Base-by-base conservation (phyloP, 1,140 invertebrate species). In the Nymphalis io region DNA sequence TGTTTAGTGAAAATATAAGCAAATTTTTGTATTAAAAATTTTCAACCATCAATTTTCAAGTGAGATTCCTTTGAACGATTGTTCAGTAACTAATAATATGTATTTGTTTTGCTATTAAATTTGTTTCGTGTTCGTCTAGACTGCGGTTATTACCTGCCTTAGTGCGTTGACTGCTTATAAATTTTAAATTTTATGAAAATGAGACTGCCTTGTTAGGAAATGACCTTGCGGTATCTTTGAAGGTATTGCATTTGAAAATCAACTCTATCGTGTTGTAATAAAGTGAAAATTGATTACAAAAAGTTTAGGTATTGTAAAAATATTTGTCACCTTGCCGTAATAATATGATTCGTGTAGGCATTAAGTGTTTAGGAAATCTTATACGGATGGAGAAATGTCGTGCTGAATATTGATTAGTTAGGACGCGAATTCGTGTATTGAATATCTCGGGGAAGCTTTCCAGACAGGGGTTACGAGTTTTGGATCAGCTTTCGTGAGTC, bases 331-430 rank as follows among this genome's bases (percentile, higher is more conserved):
- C 27, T 53, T 63, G 46, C 23, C 16, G 27, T 27, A 55, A 62
- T 27, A 11, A 62, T 27, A 55, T 40, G 60, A 57, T 73, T 69
- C 46, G 68, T 70, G 73, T 78, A 68, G 68, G 53, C 60, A 68
- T 73, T 58, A 69, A 75, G 58, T 73, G 68, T 74, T 65, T 76
- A 42, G 67, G 68, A 75, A 73, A 74, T 73, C 67, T 76, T 72
- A 74, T 71, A 75, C 72, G 71, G 73, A 73, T 72, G 70, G 60
- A 66, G 72, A 79, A 77, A 75, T 65, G 68, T 51, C 46, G 60
- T 21, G 21, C 62, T 69, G 74, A 75, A 79, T 79, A 76, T 65
- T 76, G 75, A 79, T 79, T 73, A 20, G 60, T 66, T 68, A 59
- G 23, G 60, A 51, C 18, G 38, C 57, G 58, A 60, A 71, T 57